Conservation (phyloP, 37 sponge, comb jelly and placozoan species). For the Bolinopsis microptera region DNA sequence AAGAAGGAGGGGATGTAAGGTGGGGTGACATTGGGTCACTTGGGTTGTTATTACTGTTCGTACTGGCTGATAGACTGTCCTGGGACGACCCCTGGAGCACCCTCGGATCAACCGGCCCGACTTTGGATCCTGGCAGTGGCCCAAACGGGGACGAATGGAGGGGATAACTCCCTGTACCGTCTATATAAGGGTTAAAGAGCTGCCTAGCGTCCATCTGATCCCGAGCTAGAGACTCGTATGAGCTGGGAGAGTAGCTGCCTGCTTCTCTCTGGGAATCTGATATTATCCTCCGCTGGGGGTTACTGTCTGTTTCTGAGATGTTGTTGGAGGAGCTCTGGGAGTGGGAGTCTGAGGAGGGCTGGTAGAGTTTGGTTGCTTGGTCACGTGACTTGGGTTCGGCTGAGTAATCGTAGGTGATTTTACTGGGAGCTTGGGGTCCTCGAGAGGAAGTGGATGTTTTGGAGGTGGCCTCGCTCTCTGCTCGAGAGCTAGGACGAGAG, state of each 20-base stretch:
- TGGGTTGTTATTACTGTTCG: constrained; percentile 26
- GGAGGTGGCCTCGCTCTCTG: constrained; percentile 1
- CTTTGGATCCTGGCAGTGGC: background rate
- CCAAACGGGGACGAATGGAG: constrained; percentile 16
- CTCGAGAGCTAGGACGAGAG: background rate
- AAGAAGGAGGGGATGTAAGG: constrained; percentile 39
- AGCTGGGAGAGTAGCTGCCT: constrained; percentile 45
- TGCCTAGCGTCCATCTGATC: background rate
- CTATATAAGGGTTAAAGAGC: background rate
- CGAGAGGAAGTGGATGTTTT: background rate
- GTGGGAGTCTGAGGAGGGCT: background rate
- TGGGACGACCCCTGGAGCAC: background rate
- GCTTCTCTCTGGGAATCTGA: background rate
- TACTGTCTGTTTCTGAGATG: constrained; percentile 11
- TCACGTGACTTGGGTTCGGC: constrained; percentile 34
- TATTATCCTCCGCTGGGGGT: background rate
- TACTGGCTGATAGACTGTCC: background rate
- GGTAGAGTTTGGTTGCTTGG: background rate
- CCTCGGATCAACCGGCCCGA: background rate
- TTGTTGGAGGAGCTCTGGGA: constrained; percentile 14
- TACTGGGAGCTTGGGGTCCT: constrained; percentile 49
- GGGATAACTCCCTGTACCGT: background rate
- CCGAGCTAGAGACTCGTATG: constrained; percentile 32
- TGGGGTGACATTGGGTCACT: constrained; percentile 33
- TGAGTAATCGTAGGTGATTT: constrained; percentile 47